A percentile compares a stretch with the other conserved stretches of the same genome.
Evolutionary conservation across 2,113 vertebrate genomes (phyloP).

Genomic region (Paedocypris sp.): DNA sequence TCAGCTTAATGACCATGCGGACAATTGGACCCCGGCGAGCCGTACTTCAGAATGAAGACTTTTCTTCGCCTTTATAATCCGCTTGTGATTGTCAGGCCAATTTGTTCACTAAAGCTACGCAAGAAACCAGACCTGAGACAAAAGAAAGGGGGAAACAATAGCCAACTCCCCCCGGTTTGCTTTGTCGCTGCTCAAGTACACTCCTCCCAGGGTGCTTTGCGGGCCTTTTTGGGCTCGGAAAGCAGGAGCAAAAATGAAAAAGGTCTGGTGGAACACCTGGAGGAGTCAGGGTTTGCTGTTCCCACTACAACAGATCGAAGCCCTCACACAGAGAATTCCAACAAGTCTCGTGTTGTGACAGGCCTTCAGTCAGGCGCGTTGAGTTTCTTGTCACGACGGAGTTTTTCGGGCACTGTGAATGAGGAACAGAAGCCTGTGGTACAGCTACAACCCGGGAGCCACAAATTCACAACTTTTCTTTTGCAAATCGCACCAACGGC

Average conservation of each 20-base stretch:
- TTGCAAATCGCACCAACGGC: neutral
- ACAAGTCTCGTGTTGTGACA: constrained; percentile 34
- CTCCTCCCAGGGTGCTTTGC: constrained; percentile 56
- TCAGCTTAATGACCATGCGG: constrained; percentile 65
- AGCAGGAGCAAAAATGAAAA: constrained; percentile 44
- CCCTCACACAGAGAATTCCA: constrained; percentile 28
- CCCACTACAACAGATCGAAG: constrained; percentile 43
- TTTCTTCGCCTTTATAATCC: constrained; percentile 72
- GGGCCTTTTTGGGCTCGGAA: constrained; percentile 52
- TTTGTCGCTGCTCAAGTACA: constrained; percentile 51
- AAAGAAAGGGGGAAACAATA: constrained; percentile 74
- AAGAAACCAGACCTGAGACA: constrained; percentile 75
- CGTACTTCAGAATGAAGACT: constrained; percentile 52
- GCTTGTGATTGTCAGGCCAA: constrained; percentile 79
- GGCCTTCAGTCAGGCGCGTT: constrained; percentile 21
- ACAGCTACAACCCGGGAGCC: neutral
- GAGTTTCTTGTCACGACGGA: constrained; percentile 25
- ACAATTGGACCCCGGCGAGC: constrained; percentile 48
- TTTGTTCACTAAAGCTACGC: constrained; percentile 93
- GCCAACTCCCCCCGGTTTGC: constrained; percentile 48
- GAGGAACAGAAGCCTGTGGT: constrained; percentile 1
- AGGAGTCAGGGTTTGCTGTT: constrained; percentile 41
- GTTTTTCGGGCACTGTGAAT: constrained; percentile 1
- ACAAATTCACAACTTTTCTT: neutral
- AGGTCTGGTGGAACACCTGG: constrained; percentile 54